Evolutionary conservation across 2,888 invertebrate genomes (phyloP), one percentile per base, ranked within the genome.

Genomic region (Tetrapedia diversipes): DNA sequence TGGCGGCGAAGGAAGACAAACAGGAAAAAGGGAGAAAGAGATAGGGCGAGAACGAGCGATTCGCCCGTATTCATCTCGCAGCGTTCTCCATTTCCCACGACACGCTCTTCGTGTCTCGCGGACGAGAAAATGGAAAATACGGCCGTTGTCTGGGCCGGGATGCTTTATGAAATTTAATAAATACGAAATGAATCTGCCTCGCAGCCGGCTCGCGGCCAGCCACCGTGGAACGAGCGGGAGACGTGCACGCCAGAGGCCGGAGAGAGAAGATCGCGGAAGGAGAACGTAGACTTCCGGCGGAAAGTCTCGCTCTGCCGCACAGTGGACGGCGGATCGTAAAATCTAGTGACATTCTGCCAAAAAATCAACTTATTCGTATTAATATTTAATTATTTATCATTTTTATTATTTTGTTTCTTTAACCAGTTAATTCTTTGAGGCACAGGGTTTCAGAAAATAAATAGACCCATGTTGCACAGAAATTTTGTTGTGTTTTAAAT

Each of bases 91-190:
- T 86, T 85, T 84, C 77, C 80, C 82, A 71, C 81, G 82, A 76
- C 83, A 79, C 82, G 76, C 39, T 68, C 66, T 69, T 51, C 27
- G 14, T 64, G 65, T 70, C 65, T n/a, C 24, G 57, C 61, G 65
- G 63, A 83, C 86, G 86, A 87, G 89, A 89, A 91, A 91, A 91
- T 90, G 89, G 89, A 90, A 90, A 88, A 88, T 89, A 89, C 87
- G 83, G 82, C 84, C 85, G 87, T 89, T 88, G 86, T 84, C 84
- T 79, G 81, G n/a, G 66, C 59, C 66, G 57, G 74, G 79, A 77
- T 84, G 86, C 85, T 88, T 87, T 87, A 89, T 87, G 85, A 88
- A 91, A 90, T 90, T 90, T 90, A 90, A 91, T 91, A 90, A 91
- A 90, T 90, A 90, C 89, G 89, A 88, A 89, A 90, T 88, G 88